Percentiles rank a stretch among this genome's conserved stretches.
These are phyloP conservation scores for Paguma larvata DNA, from an alignment of 2,797 vertebrate species.

Conservation along the genomic window DNA sequence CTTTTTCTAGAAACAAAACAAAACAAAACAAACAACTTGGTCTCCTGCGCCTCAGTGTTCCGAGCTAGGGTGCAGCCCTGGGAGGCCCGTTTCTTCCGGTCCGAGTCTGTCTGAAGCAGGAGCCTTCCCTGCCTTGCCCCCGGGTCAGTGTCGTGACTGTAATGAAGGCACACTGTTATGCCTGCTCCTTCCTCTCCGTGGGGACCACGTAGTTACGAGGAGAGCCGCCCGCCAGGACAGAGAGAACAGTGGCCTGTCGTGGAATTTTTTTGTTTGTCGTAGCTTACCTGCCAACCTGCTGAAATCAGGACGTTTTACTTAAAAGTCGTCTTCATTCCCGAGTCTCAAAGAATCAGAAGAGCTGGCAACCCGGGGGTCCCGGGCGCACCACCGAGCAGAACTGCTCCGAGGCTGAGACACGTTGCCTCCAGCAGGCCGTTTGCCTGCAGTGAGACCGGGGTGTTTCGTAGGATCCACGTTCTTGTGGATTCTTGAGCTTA, in stretches of 20 bases:
- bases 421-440: not conserved
- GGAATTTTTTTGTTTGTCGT: not conserved
- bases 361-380: not conserved
- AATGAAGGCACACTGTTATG: not conserved
- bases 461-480: rapidly evolving
- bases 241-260: not conserved
- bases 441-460: not conserved
- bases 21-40: not conserved
- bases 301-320: not conserved
- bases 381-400: too few species aligned
- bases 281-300: not conserved
- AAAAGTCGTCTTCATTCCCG: not conserved
- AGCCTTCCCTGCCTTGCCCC: rapidly evolving
- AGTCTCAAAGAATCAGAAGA: not conserved
- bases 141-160: rapidly evolving
- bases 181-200: not conserved
- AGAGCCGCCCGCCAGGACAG: not conserved
- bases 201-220: not conserved
- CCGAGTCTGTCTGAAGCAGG: not conserved
- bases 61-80: not conserved
- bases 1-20: not conserved
- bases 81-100: rapidly evolving
- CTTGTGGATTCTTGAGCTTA: not conserved
- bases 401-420: rapidly evolving
- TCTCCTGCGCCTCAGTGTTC: rapidly evolving